Evolutionary conservation across 2,113 vertebrate species (phyloP).

Genomic region (Morone saxatilis): DNA sequence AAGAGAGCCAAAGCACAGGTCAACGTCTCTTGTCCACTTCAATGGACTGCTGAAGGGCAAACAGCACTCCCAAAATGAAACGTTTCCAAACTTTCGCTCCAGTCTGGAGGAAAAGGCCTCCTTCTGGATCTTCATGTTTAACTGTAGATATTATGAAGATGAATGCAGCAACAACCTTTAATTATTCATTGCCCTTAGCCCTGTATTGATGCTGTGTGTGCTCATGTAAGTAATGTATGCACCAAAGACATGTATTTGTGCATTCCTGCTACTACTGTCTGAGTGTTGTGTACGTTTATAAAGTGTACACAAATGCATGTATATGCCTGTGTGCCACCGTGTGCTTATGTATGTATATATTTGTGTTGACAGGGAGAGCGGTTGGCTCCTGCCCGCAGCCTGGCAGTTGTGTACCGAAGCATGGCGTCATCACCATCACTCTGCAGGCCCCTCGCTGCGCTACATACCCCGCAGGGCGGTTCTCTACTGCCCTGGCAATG

Average conservation of each 20-base stretch:
- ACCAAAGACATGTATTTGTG: conserved; percentile 18
- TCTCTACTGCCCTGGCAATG: conserved; percentile 95
- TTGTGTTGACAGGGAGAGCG: conserved; percentile 67
- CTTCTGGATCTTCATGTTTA: neutral
- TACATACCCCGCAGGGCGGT: conserved; percentile 94
- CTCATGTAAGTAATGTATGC: conserved; percentile 42
- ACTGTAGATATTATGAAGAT: conserved; percentile 56
- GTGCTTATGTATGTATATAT: conserved; percentile 55
- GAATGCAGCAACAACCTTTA: conserved; percentile 63
- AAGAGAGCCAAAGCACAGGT: conserved; percentile 77
- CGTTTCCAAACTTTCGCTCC: conserved; percentile 65
- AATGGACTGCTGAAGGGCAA: conserved; percentile 80
- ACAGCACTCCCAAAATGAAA: conserved; percentile 74
- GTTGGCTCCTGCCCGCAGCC: conserved; percentile 56
- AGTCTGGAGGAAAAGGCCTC: conserved; percentile 21
- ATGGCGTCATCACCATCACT: conserved; percentile 76
- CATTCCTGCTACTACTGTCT: neutral
- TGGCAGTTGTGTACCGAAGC: conserved; percentile 59
- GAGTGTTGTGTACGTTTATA: conserved; percentile 33
- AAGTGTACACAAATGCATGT: conserved; percentile 3
- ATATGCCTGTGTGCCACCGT: conserved; percentile 20
- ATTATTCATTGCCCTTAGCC: conserved; percentile 56
- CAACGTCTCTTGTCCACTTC: conserved; percentile 74
- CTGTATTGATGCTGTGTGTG: conserved; percentile 30
- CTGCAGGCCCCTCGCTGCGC: conserved; percentile 79